These are phyloP conservation scores for Perccottus glenii DNA, from an alignment of 2,113 vertebrate genomes.

Conservation along the genomic window DNA sequence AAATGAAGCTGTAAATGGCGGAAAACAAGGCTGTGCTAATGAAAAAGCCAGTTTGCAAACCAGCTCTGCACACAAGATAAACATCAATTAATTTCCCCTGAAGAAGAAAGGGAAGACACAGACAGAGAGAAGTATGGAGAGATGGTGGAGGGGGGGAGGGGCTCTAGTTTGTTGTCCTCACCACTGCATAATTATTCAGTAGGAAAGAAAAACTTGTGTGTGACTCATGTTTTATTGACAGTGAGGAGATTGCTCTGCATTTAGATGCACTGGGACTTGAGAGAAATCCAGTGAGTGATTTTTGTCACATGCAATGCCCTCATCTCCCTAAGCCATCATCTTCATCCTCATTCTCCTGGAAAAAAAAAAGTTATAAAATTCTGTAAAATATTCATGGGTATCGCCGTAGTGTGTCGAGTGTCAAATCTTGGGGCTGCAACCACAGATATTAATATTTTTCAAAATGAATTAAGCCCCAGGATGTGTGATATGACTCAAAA, in stretches of 20 bases:
- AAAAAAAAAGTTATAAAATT: conserved; percentile 7
- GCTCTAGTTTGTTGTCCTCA: conserved; percentile 10
- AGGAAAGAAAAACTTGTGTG: conserved; percentile 6
- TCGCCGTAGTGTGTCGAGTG: not conserved
- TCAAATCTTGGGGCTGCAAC: conserved; percentile 14
- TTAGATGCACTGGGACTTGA: not conserved
- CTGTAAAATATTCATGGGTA: conserved; percentile 18
- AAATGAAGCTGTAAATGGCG: conserved; percentile 58
- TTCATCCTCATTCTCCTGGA: conserved; percentile 18
- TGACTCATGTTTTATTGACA: conserved; percentile 22
- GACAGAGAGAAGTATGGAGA: conserved; percentile 1
- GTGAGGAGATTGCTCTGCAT: conserved; percentile 11
- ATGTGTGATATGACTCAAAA: not conserved
- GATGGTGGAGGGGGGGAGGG: not conserved
- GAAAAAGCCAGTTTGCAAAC: conserved; percentile 60
- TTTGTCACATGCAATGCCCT: conserved; percentile 25
- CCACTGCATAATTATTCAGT: conserved; percentile 10
- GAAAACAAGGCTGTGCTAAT: conserved; percentile 46
- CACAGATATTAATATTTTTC: conserved; percentile 10
- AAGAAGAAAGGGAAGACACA: conserved; percentile 27
- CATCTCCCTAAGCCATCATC: conserved; percentile 10
- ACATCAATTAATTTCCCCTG: conserved; percentile 68
- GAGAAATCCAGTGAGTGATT: conserved; percentile 11
- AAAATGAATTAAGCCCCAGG: conserved; percentile 11
- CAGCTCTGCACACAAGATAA: conserved; percentile 55